Percentiles rank a stretch among this genome's conserved stretches.
phyloP scores from a whole-genome alignment of 2,797 vertebrate species.

The Arctocebus calabarensis region DNA sequence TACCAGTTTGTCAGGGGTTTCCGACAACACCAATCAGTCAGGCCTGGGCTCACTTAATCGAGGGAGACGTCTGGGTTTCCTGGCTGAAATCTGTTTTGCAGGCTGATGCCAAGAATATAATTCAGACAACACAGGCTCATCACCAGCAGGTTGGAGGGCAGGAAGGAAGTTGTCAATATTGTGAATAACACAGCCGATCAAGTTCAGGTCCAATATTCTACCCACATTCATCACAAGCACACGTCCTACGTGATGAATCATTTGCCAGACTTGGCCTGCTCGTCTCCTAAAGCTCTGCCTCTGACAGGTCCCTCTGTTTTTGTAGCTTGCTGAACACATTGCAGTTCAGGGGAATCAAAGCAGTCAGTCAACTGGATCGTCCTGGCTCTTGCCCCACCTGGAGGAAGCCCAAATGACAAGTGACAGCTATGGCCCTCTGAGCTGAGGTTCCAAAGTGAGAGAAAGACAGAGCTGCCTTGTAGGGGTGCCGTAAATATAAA shows the following conservation, averaged over 20 bases:
- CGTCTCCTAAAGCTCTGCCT: rapidly evolving
- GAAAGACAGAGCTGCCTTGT: not conserved
- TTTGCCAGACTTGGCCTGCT: not conserved
- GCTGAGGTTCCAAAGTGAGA: not conserved
- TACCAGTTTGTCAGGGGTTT: not conserved
- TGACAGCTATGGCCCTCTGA: not conserved
- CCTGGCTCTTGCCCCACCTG: not conserved
- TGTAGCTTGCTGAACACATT: constrained; percentile 69
- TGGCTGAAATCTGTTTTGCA: constrained; percentile 52
- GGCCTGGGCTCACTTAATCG: not conserved
- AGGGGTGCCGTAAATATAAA: rapidly evolving
- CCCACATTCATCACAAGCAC: not conserved
- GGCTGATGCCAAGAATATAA: constrained; percentile 72
- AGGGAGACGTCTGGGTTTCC: constrained; percentile 38
- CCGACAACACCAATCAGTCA: not conserved
- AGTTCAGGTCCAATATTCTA: constrained; percentile 33
- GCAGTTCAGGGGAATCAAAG: constrained; percentile 52
- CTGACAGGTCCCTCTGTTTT: not conserved
- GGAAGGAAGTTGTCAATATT: constrained; percentile 72
- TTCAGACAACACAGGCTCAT: constrained; percentile 68
- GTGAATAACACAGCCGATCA: not conserved
- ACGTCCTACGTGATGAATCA: not conserved
- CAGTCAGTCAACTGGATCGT: constrained; percentile 43
- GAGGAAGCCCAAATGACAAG: not conserved
- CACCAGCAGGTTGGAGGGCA: constrained; percentile 53